Evolutionary conservation across 1,140 invertebrate species (phyloP).

Genomic region (Cotesia glomerata): DNA sequence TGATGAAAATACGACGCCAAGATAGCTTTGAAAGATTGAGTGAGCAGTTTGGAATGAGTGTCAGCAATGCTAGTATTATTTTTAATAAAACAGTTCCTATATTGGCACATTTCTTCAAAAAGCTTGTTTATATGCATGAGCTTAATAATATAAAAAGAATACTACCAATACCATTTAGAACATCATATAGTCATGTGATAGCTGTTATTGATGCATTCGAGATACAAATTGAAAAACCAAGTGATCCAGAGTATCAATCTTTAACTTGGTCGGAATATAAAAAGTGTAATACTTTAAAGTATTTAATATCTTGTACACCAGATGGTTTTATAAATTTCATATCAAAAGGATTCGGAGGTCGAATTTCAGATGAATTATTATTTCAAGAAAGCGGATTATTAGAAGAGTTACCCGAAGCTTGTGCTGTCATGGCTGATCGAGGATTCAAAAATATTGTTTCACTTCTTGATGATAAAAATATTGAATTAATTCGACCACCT

Average conservation of each 20-base stretch:
- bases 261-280: constrained; percentile 45
- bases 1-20: constrained; percentile 22
- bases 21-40: constrained; percentile 15
- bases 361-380: constrained; percentile 48
- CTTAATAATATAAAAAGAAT: constrained; percentile 19
- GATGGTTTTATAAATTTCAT: constrained; percentile 58
- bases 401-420: constrained; percentile 35
- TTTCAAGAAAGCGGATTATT: constrained; percentile 49
- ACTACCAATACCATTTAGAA: constrained; percentile 32
- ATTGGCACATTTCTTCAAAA: constrained; percentile 29
- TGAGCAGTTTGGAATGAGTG: constrained; percentile 19
- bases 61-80: constrained; percentile 21
- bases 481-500: constrained; percentile 51
- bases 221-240: constrained; percentile 44
- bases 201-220: constrained; percentile 43
- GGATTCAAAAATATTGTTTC: constrained; percentile 52
- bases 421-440: constrained; percentile 50
- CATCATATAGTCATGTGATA: constrained; percentile 34
- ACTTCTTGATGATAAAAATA: constrained; percentile 38
- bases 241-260: constrained; percentile 36
- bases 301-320: constrained; percentile 55
- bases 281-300: constrained; percentile 52
- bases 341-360: constrained; percentile 54
- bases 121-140: constrained; percentile 23
- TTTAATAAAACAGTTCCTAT: constrained; percentile 18